Conservation (phyloP, 2,888 invertebrate genomes). For the Lottia scabra region DNA sequence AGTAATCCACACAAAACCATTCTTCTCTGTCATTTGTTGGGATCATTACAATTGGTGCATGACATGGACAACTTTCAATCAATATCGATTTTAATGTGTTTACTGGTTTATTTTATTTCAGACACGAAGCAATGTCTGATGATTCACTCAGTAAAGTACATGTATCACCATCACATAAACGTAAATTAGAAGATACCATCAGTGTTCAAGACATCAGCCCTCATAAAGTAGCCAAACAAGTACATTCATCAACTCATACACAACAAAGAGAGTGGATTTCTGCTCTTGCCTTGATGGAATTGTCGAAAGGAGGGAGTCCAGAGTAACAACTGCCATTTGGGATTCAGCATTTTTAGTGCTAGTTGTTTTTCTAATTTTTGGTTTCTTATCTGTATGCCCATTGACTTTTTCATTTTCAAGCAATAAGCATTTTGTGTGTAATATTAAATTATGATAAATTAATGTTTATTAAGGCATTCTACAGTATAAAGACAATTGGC, state of each 20-base stretch:
- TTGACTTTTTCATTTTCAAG: too few species aligned
- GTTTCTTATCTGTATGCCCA: constrained; percentile 9
- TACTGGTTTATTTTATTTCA: background rate
- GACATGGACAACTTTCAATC: too few species aligned
- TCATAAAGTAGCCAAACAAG: background rate
- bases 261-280: constrained; percentile 59
- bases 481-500: too few species aligned
- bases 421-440: too few species aligned
- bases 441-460: too few species aligned
- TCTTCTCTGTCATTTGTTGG: too few species aligned
- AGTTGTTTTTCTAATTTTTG: constrained; percentile 4
- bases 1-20: too few species aligned
- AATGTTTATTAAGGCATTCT: too few species aligned
- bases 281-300: constrained; percentile 59
- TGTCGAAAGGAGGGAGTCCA: constrained; percentile 50
- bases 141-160: background rate
- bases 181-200: background rate
- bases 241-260: constrained; percentile 17
- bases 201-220: background rate
- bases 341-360: too few species aligned
- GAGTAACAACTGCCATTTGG: background rate
- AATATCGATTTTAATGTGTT: too few species aligned
- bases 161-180: background rate
- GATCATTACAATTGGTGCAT: too few species aligned
- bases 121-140: background rate